phyloP scores from a whole-genome alignment of 2,113 vertebrate genomes.

The Anoplopoma fimbria region DNA sequence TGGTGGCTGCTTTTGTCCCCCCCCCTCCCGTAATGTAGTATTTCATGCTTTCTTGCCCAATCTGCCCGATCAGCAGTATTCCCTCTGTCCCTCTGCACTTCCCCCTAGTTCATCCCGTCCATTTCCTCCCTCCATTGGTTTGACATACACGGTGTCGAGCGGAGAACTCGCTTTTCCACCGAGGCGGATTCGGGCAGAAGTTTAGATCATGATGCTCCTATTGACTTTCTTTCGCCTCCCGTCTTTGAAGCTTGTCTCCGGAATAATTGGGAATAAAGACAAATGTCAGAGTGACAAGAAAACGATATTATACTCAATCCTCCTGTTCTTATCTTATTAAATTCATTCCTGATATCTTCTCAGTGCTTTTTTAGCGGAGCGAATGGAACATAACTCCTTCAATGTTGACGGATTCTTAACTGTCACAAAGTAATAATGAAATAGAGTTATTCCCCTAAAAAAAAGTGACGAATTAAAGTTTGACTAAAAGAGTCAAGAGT shows the following conservation, averaged over 20 bases:
- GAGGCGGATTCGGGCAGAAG: constrained; percentile 32
- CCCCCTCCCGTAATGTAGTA: constrained; percentile 71
- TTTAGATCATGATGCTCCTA: constrained; percentile 50
- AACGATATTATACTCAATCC: constrained; percentile 6
- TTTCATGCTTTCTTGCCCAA: constrained; percentile 76
- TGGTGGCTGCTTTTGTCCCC: constrained; percentile 75
- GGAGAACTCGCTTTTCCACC: constrained; percentile 10
- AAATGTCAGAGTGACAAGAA: constrained; percentile 67
- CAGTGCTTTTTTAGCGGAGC: background rate
- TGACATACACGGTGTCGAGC: constrained; percentile 50
- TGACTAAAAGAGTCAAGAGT: constrained; percentile 26
- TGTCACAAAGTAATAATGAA: constrained; percentile 52
- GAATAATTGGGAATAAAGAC: constrained; percentile 42
- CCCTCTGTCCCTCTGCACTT: constrained; percentile 55
- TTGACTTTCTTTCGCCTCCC: constrained; percentile 55
- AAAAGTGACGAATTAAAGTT: constrained; percentile 65
- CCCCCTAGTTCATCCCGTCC: constrained; percentile 57
- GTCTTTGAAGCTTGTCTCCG: constrained; percentile 35
- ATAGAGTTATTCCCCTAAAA: background rate
- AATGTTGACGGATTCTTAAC: constrained; percentile 42
- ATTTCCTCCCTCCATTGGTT: constrained; percentile 64
- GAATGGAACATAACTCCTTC: constrained; percentile 4
- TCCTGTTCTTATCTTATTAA: constrained; percentile 45
- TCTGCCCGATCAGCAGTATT: constrained; percentile 78
- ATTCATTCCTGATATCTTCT: constrained; percentile 21